Evolutionary conservation across 2,797 vertebrate genomes (phyloP).

Genomic region (Bucorvus abyssinicus): DNA sequence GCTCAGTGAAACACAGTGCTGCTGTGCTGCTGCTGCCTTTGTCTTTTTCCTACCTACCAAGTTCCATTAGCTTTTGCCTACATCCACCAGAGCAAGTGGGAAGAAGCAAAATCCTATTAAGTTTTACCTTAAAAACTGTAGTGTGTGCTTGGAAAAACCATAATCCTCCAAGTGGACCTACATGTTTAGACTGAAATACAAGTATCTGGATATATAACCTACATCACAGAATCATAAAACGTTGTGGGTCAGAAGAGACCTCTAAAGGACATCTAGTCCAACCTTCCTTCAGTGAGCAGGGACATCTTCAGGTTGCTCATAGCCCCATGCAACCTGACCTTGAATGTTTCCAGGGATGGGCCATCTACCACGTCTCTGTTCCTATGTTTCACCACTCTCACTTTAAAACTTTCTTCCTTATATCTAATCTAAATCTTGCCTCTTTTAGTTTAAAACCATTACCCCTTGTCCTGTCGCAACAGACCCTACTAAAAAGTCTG

Average conservation of each 20-base stretch:
- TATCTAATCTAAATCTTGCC: background rate
- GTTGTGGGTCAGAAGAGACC: background rate
- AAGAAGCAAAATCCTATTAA: background rate
- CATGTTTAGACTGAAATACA: background rate
- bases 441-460: background rate
- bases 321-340: fast-evolving
- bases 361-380: background rate
- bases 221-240: background rate
- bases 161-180: background rate
- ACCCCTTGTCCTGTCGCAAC: fast-evolving
- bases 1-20: background rate
- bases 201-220: background rate
- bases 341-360: background rate
- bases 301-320: background rate
- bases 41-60: background rate
- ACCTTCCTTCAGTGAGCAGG: fast-evolving
- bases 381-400: background rate
- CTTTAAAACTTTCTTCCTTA: background rate
- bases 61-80: background rate
- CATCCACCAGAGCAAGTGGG: background rate
- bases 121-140: background rate
- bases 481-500: background rate
- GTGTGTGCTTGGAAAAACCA: background rate
- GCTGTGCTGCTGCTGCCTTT: background rate
- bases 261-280: background rate